Evolutionary conservation across 1,140 invertebrate species (phyloP), one percentile per base, ranked within the genome.

Genomic region (Phocides pigmalion): DNA sequence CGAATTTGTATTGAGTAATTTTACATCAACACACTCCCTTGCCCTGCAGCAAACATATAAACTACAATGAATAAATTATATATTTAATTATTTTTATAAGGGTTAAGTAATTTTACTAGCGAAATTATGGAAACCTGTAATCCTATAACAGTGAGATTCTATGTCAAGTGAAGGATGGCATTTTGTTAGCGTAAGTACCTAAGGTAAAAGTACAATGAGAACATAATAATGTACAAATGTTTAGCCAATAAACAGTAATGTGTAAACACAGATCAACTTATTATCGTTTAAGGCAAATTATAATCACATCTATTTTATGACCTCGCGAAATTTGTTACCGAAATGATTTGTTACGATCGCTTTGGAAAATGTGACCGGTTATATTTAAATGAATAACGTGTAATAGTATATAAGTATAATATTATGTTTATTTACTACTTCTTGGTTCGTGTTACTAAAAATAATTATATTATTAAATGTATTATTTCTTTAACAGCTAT

Each of bases 281-380:
- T 39, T 62, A 8, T 51, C 20, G 37, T 44, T 51, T 47, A 62
- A 41, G 35, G 50, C 49, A 51, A 20, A 41, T 46, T 42, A 50
- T 15, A 53, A 63, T 51, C 20, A 35, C 44, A 46, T 15, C 19
- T 35, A 54, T 44, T 44, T 61, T 62, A 54, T 58, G 39, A 58
- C 76, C 68, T 71, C 64, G 66, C 69, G 42, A 70, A 72, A 76
- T 67, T 70, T 75, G 77, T 77, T 79, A 76, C 74, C 68, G 66
- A 68, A 25, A 56, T 44, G 32, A 62, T 62, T 59, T n/a, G n/a
- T 64, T 62, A 28, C 15, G 0, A 35, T 35, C 3, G 32, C 8
- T 44, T 44, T 16, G 15, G 15, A 17, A n/a, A 44, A 41, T 59
- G 47, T 67, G 63, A 59, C 64, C 70, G 68, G 62, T 46, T 3